These are phyloP conservation scores for Scomber japonicus DNA, from an alignment of 2,113 vertebrate species.

Conservation along the genomic window DNA sequence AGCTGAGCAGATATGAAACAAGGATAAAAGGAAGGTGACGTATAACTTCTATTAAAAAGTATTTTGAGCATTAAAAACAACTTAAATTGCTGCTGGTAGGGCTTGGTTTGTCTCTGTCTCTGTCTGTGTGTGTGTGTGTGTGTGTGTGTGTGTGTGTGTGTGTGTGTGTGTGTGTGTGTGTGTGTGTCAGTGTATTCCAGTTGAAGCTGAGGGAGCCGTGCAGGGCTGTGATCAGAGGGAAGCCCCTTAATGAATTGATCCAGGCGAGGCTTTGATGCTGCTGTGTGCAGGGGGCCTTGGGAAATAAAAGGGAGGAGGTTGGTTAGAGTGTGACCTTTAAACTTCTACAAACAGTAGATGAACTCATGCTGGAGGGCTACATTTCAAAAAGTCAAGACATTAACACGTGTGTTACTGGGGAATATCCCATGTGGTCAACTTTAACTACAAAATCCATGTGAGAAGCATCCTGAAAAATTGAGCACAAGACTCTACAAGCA, in stretches of 20 bases:
- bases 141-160: background rate
- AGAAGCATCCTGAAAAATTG: background rate
- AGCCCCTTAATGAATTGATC: slow-evolving; percentile 58
- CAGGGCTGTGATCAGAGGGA: slow-evolving; percentile 60
- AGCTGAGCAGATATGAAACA: background rate
- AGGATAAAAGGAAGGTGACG: background rate
- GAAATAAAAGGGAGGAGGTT: slow-evolving; percentile 36
- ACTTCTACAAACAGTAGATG: slow-evolving; percentile 24
- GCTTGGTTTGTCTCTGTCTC: background rate
- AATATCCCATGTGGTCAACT: background rate
- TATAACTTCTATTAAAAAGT: background rate
- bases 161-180: background rate
- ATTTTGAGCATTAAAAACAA: background rate
- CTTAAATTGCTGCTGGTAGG: slow-evolving; percentile 8
- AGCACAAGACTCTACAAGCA: background rate
- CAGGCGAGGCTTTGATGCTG: slow-evolving; percentile 58
- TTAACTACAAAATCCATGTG: background rate
- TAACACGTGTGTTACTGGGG: background rate
- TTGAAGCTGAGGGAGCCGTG: background rate
- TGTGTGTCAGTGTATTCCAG: background rate
- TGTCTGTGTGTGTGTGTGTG: background rate
- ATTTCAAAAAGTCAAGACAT: background rate
- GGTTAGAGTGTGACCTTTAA: slow-evolving; percentile 43
- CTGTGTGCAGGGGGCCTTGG: slow-evolving; percentile 30
- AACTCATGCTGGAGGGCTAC: slow-evolving; percentile 6